Conservation (phyloP, 2,797 vertebrate species). For the Chelidonichthys spinosus region DNA sequence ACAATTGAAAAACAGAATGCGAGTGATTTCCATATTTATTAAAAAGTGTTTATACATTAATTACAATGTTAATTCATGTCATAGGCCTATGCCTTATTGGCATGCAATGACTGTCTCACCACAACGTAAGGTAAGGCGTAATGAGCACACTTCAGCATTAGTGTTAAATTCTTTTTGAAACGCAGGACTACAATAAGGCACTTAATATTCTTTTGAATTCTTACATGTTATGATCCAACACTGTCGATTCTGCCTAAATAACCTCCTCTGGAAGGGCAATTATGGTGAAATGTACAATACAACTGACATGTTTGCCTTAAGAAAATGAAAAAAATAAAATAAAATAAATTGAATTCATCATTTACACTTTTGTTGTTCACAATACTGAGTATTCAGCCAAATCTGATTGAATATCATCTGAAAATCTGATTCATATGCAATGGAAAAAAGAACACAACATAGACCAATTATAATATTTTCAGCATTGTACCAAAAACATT, state of each 20-base stretch:
- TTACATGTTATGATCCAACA: slow-evolving; percentile 1
- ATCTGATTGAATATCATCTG: neutral
- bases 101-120: slow-evolving; percentile 54
- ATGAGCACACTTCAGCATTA: slow-evolving; percentile 52
- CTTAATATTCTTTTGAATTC: slow-evolving; percentile 64
- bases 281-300: slow-evolving; percentile 10
- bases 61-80: slow-evolving; percentile 47
- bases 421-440: slow-evolving; percentile 9
- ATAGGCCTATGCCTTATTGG: slow-evolving; percentile 31
- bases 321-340: neutral
- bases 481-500: slow-evolving; percentile 41
- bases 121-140: slow-evolving; percentile 65
- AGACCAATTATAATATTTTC: slow-evolving; percentile 7
- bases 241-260: slow-evolving; percentile 26
- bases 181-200: slow-evolving; percentile 78
- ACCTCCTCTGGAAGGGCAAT: neutral
- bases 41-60: slow-evolving; percentile 50
- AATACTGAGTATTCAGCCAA: slow-evolving; percentile 28
- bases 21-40: slow-evolving; percentile 59
- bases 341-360: neutral
- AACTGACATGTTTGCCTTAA: neutral
- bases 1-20: neutral
- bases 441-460: slow-evolving; percentile 12
- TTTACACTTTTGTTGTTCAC: slow-evolving; percentile 34
- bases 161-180: slow-evolving; percentile 60